Percentiles rank a stretch among this genome's conserved stretches.
Evolutionary conservation across 2,797 vertebrate genomes (phyloP).

Genomic region (Gallinago nigripennis): DNA sequence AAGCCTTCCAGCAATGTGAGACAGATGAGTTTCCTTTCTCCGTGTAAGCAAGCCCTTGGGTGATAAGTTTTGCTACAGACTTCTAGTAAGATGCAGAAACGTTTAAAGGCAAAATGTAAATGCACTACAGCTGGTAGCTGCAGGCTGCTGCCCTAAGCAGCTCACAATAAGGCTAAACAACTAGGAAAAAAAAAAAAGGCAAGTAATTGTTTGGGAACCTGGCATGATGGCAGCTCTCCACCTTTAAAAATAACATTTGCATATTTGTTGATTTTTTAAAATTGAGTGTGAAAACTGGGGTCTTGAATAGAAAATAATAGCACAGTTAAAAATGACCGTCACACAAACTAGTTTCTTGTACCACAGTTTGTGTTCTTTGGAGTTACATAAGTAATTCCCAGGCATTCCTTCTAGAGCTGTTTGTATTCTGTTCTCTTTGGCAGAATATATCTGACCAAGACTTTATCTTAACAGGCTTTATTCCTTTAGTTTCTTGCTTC

Average conservation of each 20-base stretch:
- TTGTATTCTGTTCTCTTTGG: background rate
- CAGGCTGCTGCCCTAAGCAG: background rate
- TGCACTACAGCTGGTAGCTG: background rate
- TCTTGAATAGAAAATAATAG: background rate
- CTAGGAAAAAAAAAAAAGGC: background rate
- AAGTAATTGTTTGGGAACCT: background rate
- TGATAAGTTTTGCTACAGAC: background rate
- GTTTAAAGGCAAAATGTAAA: background rate
- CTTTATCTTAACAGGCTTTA: background rate
- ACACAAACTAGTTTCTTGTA: background rate
- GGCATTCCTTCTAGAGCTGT: background rate
- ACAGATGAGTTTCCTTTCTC: background rate
- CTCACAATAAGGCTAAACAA: background rate
- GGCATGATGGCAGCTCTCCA: background rate
- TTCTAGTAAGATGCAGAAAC: background rate
- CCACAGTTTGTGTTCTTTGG: background rate
- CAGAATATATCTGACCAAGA: background rate
- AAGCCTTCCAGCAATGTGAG: background rate
- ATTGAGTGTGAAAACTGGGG: background rate
- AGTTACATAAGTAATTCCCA: background rate
- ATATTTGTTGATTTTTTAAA: background rate
- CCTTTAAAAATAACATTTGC: background rate
- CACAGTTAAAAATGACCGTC: background rate
- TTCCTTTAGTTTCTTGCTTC: background rate
- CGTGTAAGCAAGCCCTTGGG: background rate